phyloP scores from a whole-genome alignment of 64 coral and sea anemone species.

The Hydrozoanthus tunicans region DNA sequence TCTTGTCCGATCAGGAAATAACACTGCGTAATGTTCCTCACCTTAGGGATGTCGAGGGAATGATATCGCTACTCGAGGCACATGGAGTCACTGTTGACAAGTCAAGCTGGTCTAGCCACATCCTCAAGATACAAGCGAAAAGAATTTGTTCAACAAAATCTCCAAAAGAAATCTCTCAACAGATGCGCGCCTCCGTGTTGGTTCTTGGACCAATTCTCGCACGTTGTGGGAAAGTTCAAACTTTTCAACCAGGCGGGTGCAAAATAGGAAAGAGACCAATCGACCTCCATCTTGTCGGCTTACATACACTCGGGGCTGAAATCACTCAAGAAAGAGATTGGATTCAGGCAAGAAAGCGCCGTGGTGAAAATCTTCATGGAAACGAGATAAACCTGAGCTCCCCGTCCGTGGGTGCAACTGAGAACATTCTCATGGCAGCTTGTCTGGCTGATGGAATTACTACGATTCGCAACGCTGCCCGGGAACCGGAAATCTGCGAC shows the following conservation, averaged over 20 bases:
- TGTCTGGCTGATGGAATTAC: slow-evolving; percentile 43
- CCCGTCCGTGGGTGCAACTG: slow-evolving; percentile 66
- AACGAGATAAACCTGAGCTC: not conserved
- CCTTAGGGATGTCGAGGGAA: slow-evolving; percentile 47
- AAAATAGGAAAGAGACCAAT: slow-evolving; percentile 45
- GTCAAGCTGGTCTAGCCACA: not conserved
- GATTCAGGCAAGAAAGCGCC: not conserved
- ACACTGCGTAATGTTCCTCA: slow-evolving; percentile 52
- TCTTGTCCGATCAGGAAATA: slow-evolving; percentile 37
- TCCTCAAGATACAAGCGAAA: slow-evolving; percentile 3
- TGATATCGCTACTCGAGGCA: slow-evolving; percentile 22
- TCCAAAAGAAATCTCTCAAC: not conserved
- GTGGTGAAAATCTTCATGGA: slow-evolving; percentile 20
- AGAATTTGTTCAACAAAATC: not conserved
- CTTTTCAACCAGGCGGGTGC: slow-evolving; percentile 45
- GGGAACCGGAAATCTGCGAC: slow-evolving; percentile 53
- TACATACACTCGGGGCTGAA: slow-evolving; percentile 45
- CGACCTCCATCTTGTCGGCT: slow-evolving; percentile 38
- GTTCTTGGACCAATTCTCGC: slow-evolving; percentile 53
- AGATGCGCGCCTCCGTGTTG: slow-evolving; percentile 51
- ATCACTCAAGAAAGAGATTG: not conserved
- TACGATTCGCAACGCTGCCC: slow-evolving; percentile 47
- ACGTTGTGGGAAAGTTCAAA: slow-evolving; percentile 22
- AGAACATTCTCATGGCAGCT: slow-evolving; percentile 68
- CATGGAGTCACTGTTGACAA: slow-evolving; percentile 50